Base-by-base conservation (phyloP, 1,140 invertebrate species). In the Halesus radiatus region DNA sequence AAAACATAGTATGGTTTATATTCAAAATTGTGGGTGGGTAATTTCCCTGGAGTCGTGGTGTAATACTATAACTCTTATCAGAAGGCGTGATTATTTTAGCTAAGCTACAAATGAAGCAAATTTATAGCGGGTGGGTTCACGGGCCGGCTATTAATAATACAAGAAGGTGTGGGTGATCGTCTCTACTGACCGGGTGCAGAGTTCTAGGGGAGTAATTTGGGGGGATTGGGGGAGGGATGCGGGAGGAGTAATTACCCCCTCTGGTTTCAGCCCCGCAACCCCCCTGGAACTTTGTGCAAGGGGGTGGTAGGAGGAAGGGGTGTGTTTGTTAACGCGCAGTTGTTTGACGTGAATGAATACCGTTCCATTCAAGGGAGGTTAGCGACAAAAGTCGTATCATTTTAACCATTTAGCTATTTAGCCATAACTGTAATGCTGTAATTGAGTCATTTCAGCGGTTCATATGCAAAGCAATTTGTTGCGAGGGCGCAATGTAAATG, bases 101-200 rank as follows among this genome's bases (percentile, higher is more conserved):
- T 45, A 45, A 45, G 20, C 73, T 16, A 62, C 32, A 58, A 74
- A 80, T 76, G 76, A 66, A 64, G 73, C 72, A 20, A 80, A 74
- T 80, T 76, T 45, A 45, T 45, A 3, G 37, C 37, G 37, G 37
- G 37, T 13, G 37, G 54, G 80, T 78, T 77, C 80, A 81, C 76
- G 80, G 72, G 74, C 64, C 32, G 70, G 80, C 76, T 74, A 81
- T 81, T 81, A 81, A 81, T 81, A 81, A 81, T 72, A 72, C 15
- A 73, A 68, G 29, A 74, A 56, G 53, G 72, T 53, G 72, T 53
- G 72, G 53, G 50, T 45, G 37, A 13, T 45, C 37, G 37, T 45
- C 37, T 45, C 37, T 45, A 13, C 37, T 45, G 37, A 45, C 56
- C 56, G 23, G 53, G 73, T 20, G 53, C 15, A 53, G 73, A 76